Evolutionary conservation across 2,113 vertebrate genomes (phyloP), one percentile per base, ranked within the genome.

Genomic region (Myrmecobius fasciatus): DNA sequence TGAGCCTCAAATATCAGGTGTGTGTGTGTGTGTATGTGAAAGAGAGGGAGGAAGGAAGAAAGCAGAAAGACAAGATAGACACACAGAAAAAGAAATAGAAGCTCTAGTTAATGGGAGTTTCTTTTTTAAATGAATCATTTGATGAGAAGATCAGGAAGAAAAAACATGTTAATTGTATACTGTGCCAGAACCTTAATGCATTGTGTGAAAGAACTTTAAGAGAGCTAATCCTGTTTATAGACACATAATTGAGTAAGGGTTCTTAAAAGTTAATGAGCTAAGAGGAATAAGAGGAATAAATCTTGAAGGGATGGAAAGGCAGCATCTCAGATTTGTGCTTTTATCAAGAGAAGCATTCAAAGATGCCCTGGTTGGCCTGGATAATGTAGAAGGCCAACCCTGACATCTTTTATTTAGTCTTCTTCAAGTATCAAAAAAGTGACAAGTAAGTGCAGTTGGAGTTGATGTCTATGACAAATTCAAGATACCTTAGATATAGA

Each of bases 61-160:
- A 51, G 49, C 31, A 31, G 60, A 75, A 36, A 75, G 60, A 43
- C 17, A 17, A 67, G 60, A 67, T 3, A 60, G 60, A 67, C 60
- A 60, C 0, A 24, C 4, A n/a, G 67, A 83, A 17, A 43, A 43
- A 43, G 31, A n/a, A n/a, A n/a, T 0, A 75, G 60, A 67, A 2
- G n/a, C 20, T 91, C 75, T 25, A 2, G 88, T 89, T 49, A 94
- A 31, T 10, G 22, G 56, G 91, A 52, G 36, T 43, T 83, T 83
- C 9, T 53, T 92, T 92, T 96, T 12, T 25, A 94, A 92, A 36
- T 28, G 36, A 48, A 36, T 92, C 49, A 43, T 5, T 53, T 95
- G 54, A 67, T 67, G 1, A 49, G 17, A 8, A 0, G 75, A 92
- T 83, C 90, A 89, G 92, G 75, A 25, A 0, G 0, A 31, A 36